Conservation (phyloP, 2,797 vertebrate species). For the Pelobates cultripes region DNA sequence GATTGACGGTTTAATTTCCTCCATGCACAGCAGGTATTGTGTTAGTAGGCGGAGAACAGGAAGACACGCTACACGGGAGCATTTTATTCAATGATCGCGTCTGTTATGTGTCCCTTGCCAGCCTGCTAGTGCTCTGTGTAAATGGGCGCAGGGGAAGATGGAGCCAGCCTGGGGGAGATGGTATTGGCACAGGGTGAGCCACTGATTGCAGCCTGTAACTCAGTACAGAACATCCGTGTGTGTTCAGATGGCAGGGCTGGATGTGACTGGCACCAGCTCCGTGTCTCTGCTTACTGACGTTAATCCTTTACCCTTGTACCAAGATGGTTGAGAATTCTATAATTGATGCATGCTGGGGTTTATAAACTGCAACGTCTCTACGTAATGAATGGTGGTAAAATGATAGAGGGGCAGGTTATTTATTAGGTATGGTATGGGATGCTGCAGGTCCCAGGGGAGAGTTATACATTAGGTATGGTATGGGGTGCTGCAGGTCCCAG, state of each 20-base stretch:
- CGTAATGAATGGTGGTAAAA: too few species aligned
- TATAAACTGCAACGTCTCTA: too few species aligned
- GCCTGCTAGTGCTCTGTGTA: neutral
- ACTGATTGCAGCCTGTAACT: constrained; percentile 5
- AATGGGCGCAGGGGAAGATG: constrained; percentile 11
- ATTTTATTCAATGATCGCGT: constrained; percentile 21
- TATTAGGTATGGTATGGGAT: too few species aligned
- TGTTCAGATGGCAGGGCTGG: constrained; percentile 6
- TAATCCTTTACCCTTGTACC: neutral
- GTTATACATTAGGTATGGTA: too few species aligned
- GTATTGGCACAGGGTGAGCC: neutral
- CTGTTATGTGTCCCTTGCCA: constrained; percentile 21
- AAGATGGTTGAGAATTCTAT: too few species aligned
- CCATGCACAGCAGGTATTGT: constrained; percentile 34
- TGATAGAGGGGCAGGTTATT: too few species aligned
- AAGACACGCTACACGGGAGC: neutral
- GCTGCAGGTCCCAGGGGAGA: too few species aligned
- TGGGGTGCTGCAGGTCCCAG: too few species aligned
- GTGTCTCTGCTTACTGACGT: constrained; percentile 1
- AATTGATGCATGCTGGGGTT: too few species aligned
- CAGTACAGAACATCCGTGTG: constrained; percentile 25
- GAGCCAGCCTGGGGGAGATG: constrained; percentile 11
- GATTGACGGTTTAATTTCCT: constrained; percentile 30
- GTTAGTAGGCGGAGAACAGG: constrained; percentile 18
- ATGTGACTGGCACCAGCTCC: neutral